Evolutionary conservation across 2,888 invertebrate species (phyloP), one percentile per base, ranked within the genome.

Genomic region (Platycheirus albimanus): DNA sequence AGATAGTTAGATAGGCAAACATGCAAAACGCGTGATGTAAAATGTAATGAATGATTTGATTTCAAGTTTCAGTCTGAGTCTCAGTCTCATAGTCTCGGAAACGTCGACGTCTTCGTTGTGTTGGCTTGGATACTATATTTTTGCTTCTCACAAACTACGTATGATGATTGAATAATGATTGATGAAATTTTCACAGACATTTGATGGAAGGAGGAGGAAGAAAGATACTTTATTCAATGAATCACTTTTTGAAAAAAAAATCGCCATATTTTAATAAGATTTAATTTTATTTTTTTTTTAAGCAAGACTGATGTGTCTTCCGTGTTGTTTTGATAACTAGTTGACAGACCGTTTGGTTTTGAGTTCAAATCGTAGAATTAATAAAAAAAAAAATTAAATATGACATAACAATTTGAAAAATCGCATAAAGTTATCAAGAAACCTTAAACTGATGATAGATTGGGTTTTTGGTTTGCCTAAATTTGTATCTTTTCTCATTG

Each of bases 161-260:
- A n/a, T 54, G 75, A 51, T 43, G 51, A 75, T 67, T 75, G 51
- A 75, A 47, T 51, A 67, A 52, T 67, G 58, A 58, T 67, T 75
- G 75, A 75, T 61, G 52, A 45, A 51, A 67, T 24, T 33, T 33
- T 63, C 56, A 43, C 24, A 43, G 13, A 10, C 10, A 56, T 19
- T 24, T 20, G 56, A 56, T 38, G 38, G 24, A 13, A 24, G 8
- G 20, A 24, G 33, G 33, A 33, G 17, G 51, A 54, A 3, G 19
- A 24, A 24, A 24, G 10, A 20, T n/a, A n/a, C n/a, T n/a, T n/a
- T n/a, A n/a, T 20, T 24, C 1, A 20, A 54, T 54, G 36, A 54
- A 54, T 54, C 54, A 24, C 20, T 20, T 10, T 24, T n/a, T n/a
- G n/a, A n/a, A n/a, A n/a, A n/a, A 24, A 13, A 20, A 10, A 13